A percentile compares a stretch with the other conserved stretches of the same genome.
Evolutionary conservation across 2,113 vertebrate genomes (phyloP).

Genomic region (Laticauda laticaudata): DNA sequence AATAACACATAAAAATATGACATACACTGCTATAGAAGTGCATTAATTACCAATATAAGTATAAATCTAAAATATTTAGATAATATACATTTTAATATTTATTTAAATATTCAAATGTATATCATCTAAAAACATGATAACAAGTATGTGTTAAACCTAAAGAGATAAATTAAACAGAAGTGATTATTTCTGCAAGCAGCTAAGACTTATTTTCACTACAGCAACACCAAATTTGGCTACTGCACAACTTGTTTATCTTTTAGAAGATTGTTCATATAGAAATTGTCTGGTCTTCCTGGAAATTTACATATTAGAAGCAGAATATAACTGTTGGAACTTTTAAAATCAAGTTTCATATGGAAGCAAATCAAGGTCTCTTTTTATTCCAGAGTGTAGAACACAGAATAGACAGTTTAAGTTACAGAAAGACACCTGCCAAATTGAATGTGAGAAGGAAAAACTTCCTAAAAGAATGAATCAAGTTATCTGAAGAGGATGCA

Average conservation of each 20-base stretch:
- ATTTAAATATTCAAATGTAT: neutral
- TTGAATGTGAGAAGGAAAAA: neutral
- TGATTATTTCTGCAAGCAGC: neutral
- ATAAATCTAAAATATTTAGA: neutral
- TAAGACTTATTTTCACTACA: no score
- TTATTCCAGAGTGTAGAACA: neutral
- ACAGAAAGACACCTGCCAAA: neutral
- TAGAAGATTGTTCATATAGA: no score
- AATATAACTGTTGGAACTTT: neutral
- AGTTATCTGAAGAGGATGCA: neutral
- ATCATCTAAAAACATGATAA: neutral
- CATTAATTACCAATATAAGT: neutral
- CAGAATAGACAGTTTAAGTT: neutral
- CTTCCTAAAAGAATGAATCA: neutral
- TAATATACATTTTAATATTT: neutral
- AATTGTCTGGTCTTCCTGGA: no score
- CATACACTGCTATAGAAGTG: neutral
- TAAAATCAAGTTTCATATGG: neutral
- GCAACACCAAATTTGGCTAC: no score
- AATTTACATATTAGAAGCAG: no score
- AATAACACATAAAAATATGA: neutral
- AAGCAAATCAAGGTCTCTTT: neutral
- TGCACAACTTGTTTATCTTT: no score
- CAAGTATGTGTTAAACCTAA: neutral
- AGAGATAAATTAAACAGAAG: neutral